A percentile compares a stretch with the other conserved stretches of the same genome.
These are phyloP conservation scores for Platygyra sinensis DNA, from an alignment of 64 coral and sea anemone genomes.

Conservation along the genomic window DNA sequence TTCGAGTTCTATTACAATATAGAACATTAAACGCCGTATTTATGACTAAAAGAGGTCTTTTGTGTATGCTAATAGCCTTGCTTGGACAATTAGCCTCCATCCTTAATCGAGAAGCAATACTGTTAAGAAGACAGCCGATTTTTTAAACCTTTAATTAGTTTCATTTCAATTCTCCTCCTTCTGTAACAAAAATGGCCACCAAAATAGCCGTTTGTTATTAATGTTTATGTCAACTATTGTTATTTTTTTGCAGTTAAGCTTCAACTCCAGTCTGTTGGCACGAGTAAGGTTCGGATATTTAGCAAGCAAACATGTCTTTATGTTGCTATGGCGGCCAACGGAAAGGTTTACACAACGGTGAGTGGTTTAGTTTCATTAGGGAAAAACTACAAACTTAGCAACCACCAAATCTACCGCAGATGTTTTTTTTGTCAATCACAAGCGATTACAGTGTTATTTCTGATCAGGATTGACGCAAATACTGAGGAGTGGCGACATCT, in stretches of 20 bases:
- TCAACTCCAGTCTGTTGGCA: slow-evolving; percentile 26
- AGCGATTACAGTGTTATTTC: no score
- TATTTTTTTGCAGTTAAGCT: slow-evolving; percentile 32
- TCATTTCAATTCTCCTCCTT: not conserved
- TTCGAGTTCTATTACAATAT: slow-evolving; percentile 35
- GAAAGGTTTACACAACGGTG: slow-evolving; percentile 20
- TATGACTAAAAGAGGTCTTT: slow-evolving; percentile 13
- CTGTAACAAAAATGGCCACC: not conserved
- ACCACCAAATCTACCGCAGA: not conserved
- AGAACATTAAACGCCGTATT: not conserved
- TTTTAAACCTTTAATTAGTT: slow-evolving; percentile 5
- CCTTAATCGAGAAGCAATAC: not conserved
- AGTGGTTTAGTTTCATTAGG: not conserved
- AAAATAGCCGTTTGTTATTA: not conserved
- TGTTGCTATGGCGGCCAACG: not conserved
- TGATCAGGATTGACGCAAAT: no score
- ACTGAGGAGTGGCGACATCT: no score
- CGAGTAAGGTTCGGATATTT: slow-evolving; percentile 8
- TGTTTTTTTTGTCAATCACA: not conserved
- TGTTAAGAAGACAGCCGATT: not conserved
- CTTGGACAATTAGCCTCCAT: slow-evolving; percentile 34
- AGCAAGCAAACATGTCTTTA: slow-evolving; percentile 2
- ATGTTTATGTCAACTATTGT: not conserved
- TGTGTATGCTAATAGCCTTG: slow-evolving; percentile 6
- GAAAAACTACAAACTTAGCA: not conserved